Evolutionary conservation across 35 echinoderm and acorn worm species (phyloP), one percentile per base, ranked within the genome.

Genomic region (Apostichopus parvimensis): DNA sequence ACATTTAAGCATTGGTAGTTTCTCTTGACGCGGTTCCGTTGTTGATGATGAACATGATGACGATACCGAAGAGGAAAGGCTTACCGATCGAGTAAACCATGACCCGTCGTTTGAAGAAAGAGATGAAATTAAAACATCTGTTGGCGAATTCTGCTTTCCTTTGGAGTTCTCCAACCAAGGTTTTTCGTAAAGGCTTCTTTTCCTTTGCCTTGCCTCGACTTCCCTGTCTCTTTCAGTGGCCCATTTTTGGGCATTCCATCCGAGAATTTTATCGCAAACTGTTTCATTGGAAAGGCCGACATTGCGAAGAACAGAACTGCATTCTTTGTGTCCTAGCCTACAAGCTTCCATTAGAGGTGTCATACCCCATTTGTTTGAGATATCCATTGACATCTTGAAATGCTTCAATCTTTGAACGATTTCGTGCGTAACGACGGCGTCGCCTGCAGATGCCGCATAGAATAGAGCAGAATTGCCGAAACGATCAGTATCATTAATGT

Each of bases 301-400:
- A 53, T 92, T 84, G 12, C 88, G 73, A 13, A 98, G 34, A 12
- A 95, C 85, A 7, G 92, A 86, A 9, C 81, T 77, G 18, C 92
- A 91, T 34, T 73, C 77, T 28, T 82, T 53, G 75, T 98, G 92
- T 1, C 96, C 96, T 21, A 92, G 53, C 54, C 96, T 80, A 77
- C 94, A 95, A 6, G 96, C 96, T 71, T 98, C 96, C 22, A 98
- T 78, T 57, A 98, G 84, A 8, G 96, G 92, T 10, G 94, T 98
- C 96, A 98, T 98, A 9, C 94, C 92, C 88, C 92, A 95, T 57
- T 92, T 95, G 59, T 98, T 98, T 5, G 89, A 6, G 53, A 80
- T 83, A 77, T 98, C 94, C 0, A 95, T 11, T 11, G 79, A 68
- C 21, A 95, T 54, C 52, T 92, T 95, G 55, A 93, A 98, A 72